Evolutionary conservation across 2,888 invertebrate species (phyloP).

Genomic region (Desoria tigrina): DNA sequence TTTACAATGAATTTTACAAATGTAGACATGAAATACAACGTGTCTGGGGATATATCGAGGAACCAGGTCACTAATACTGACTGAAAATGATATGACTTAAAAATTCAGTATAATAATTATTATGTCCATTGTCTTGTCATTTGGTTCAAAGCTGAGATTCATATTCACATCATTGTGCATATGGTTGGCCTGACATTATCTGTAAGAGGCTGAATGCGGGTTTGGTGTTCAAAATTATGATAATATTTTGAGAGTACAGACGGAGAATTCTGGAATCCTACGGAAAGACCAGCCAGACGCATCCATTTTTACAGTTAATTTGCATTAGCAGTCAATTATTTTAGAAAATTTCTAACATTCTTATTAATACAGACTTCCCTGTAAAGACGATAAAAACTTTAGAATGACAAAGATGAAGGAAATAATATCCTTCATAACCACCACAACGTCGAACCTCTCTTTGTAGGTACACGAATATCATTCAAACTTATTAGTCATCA

Average conservation of each 20-base stretch:
- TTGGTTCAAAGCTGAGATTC: slow-evolving; percentile 23
- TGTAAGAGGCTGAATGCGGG: neutral
- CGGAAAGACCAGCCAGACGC: too few species aligned
- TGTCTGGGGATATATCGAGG: slow-evolving; percentile 13
- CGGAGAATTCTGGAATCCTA: neutral
- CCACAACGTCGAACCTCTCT: too few species aligned
- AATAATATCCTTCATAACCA: too few species aligned
- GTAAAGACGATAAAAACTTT: too few species aligned
- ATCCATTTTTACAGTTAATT: neutral
- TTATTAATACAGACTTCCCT: too few species aligned
- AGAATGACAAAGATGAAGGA: too few species aligned
- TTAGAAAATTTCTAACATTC: too few species aligned
- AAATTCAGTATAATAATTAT: slow-evolving; percentile 13
- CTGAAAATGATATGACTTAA: slow-evolving; percentile 24
- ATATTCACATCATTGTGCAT: neutral
- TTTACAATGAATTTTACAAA: slow-evolving; percentile 16
- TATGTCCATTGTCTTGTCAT: slow-evolving; percentile 16
- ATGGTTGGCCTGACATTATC: neutral
- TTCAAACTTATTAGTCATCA: too few species aligned
- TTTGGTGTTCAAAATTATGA: too few species aligned
- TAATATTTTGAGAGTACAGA: slow-evolving; percentile 1
- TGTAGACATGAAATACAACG: slow-evolving; percentile 18
- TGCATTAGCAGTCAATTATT: neutral
- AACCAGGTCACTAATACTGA: slow-evolving; percentile 27
- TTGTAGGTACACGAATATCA: too few species aligned